These are phyloP conservation scores for Gobionotothen gibberifrons DNA, from an alignment of 2,797 vertebrate genomes.

Conservation along the genomic window DNA sequence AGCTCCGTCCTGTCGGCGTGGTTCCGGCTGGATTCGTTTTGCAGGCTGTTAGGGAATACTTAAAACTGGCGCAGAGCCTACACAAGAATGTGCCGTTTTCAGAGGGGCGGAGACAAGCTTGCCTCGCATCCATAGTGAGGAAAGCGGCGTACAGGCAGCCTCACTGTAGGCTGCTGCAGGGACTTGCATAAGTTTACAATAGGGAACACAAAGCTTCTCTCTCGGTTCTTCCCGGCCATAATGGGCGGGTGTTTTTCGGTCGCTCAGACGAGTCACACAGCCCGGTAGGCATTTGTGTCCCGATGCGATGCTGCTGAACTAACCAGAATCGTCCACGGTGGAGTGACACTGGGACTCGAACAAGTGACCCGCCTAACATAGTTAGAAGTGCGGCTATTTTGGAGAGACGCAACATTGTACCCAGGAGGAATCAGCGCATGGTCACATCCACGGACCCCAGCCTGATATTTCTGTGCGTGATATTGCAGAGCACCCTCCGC, in stretches of 20 bases:
- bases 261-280: constrained; percentile 19
- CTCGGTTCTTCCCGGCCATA: constrained; percentile 48
- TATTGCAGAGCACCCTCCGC: constrained; percentile 31
- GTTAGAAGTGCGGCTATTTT: constrained; percentile 47
- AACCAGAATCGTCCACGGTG: constrained; percentile 34
- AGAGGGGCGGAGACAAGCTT: constrained; percentile 80
- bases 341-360: constrained; percentile 60
- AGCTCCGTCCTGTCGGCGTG: constrained; percentile 40
- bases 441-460: constrained; percentile 19
- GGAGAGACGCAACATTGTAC: constrained; percentile 26
- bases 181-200: constrained; percentile 51
- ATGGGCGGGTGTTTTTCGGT: constrained; percentile 45
- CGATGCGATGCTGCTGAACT: constrained; percentile 42
- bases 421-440: constrained; percentile 15
- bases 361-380: constrained; percentile 64
- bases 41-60: constrained; percentile 59
- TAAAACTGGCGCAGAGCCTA: constrained; percentile 58
- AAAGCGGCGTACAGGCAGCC: constrained; percentile 45
- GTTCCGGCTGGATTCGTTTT: constrained; percentile 54
- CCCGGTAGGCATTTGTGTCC: constrained; percentile 26
- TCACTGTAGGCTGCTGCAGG: constrained; percentile 32
- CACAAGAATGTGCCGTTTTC: constrained; percentile 77
- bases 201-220: constrained; percentile 35
- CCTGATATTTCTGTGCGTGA: constrained; percentile 20
- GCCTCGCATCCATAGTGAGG: constrained; percentile 59